These are phyloP conservation scores for Distichodus sexfasciatus DNA, from an alignment of 2,797 vertebrate genomes.

Conservation along the genomic window DNA sequence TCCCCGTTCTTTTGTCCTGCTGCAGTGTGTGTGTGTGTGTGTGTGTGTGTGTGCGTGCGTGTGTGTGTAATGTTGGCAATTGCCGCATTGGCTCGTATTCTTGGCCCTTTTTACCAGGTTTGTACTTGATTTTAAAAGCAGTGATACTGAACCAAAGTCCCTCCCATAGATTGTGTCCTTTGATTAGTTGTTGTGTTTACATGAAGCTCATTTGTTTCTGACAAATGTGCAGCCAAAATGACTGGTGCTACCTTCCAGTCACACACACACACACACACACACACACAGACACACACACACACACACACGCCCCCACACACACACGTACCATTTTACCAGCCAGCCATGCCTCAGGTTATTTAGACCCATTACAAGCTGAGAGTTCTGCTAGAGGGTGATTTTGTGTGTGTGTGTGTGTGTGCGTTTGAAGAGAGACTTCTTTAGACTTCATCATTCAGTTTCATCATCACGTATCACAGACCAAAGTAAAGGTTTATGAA, in stretches of 20 bases:
- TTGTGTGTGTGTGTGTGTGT: background rate
- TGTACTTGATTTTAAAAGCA: slow-evolving; percentile 31
- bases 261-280: slow-evolving; percentile 7
- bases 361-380: slow-evolving; percentile 7
- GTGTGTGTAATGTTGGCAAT: slow-evolving; percentile 25
- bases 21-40: too few relatives aligned
- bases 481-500: too few relatives aligned
- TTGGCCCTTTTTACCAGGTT: slow-evolving; percentile 30
- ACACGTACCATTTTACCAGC: background rate
- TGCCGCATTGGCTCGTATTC: background rate
- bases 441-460: too few relatives aligned
- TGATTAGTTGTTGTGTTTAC: slow-evolving; percentile 40
- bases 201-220: slow-evolving; percentile 46
- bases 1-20: too few relatives aligned
- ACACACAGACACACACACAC: slow-evolving; percentile 28
- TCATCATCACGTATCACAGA: too few relatives aligned
- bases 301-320: slow-evolving; percentile 13
- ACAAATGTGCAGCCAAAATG: slow-evolving; percentile 34
- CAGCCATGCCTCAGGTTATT: slow-evolving; percentile 26
- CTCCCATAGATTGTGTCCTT: slow-evolving; percentile 34
- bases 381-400: too few relatives aligned
- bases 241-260: slow-evolving; percentile 4
- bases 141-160: slow-evolving; percentile 22
- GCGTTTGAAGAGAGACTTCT: too few relatives aligned
- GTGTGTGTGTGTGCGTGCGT: too few relatives aligned